These are phyloP conservation scores for Nymphalis urticae DNA, from an alignment of 2,888 invertebrate species.

Conservation along the genomic window DNA sequence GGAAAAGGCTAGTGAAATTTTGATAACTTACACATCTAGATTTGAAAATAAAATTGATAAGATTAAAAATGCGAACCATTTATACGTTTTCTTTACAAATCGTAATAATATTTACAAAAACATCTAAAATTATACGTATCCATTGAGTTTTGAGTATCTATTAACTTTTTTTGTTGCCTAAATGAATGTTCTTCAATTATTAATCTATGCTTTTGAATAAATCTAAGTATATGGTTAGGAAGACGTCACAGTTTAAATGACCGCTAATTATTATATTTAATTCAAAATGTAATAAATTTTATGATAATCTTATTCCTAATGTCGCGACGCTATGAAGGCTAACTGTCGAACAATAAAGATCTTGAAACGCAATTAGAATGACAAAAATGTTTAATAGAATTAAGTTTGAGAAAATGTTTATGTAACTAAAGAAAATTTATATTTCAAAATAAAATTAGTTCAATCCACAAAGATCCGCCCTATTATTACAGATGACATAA, in stretches of 20 bases:
- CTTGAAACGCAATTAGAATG: background rate
- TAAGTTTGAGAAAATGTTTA: background rate
- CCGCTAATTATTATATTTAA: conserved; percentile 1
- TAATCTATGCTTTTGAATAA: conserved; percentile 5
- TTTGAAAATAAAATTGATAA: conserved; percentile 71
- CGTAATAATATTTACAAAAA: conserved; percentile 9
- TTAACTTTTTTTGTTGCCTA: too few species aligned
- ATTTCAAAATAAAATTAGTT: conserved; percentile 6
- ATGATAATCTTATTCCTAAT: background rate
- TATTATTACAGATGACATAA: too few species aligned
- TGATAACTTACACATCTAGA: conserved; percentile 78
- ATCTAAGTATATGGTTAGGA: conserved; percentile 10
- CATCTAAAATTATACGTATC: background rate
- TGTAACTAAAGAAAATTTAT: background rate
- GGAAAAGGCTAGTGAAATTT: conserved; percentile 82
- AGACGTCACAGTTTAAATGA: conserved; percentile 32
- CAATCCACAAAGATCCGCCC: too few species aligned
- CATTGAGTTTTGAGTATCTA: too few species aligned
- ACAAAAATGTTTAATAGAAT: conserved; percentile 7
- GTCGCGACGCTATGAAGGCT: background rate
- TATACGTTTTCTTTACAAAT: conserved; percentile 49
- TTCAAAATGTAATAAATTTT: background rate
- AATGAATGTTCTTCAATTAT: background rate
- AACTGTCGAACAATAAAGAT: background rate
- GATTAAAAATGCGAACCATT: conserved; percentile 57